phyloP scores from a whole-genome alignment of 2,797 vertebrate species.

The Heliangelus exortis region DNA sequence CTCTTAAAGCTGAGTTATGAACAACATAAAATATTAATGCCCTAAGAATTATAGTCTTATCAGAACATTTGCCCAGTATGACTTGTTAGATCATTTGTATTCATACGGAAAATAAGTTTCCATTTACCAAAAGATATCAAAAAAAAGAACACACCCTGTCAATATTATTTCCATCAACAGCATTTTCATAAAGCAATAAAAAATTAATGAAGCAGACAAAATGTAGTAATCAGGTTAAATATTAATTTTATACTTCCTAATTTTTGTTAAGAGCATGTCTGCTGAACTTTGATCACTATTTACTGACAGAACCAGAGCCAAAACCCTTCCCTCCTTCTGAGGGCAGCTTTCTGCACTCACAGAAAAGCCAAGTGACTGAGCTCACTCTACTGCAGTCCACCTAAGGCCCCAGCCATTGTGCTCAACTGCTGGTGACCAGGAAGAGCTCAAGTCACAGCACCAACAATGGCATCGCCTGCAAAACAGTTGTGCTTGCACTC shows the following conservation, averaged over 20 bases:
- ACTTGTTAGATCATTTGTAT: conserved; percentile 17
- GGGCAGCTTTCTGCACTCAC: not conserved
- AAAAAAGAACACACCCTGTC: conserved; percentile 55
- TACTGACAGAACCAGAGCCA: not conserved
- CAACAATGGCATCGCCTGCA: not conserved
- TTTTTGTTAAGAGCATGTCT: conserved; percentile 63
- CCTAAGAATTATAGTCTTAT: conserved; percentile 12
- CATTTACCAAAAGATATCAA: conserved; percentile 77
- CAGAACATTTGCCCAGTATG: conserved; percentile 38
- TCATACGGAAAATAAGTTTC: conserved; percentile 33
- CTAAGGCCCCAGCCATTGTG: accelerated
- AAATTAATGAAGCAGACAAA: conserved; percentile 79
- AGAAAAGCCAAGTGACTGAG: not conserved
- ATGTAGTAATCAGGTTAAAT: conserved; percentile 79
- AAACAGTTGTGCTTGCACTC: not conserved
- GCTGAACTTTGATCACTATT: conserved; percentile 67
- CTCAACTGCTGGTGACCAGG: accelerated
- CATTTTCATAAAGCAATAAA: conserved; percentile 76
- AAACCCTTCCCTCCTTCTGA: not conserved
- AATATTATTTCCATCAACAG: conserved; percentile 74
- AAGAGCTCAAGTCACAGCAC: not conserved
- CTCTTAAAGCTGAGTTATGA: conserved; percentile 30
- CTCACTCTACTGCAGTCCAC: not conserved
- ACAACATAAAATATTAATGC: conserved; percentile 35
- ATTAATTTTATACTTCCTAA: conserved; percentile 76